A percentile compares a stretch with the other conserved stretches of the same genome.
Evolutionary conservation across 2,888 invertebrate species (phyloP).

Genomic region (Cheilosia pagana): DNA sequence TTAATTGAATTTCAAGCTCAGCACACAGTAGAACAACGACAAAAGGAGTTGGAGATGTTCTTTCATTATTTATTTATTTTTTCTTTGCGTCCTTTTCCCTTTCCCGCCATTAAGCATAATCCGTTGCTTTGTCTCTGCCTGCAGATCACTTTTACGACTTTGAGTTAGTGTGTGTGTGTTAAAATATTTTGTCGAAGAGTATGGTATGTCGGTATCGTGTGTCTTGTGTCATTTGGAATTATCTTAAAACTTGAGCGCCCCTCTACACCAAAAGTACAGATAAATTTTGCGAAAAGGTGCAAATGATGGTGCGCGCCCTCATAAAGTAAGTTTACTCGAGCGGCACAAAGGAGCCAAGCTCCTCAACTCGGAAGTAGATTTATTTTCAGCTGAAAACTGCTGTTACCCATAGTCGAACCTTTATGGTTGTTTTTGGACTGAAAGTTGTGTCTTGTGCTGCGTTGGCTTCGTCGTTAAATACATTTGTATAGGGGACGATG

Average conservation of each 20-base stretch:
- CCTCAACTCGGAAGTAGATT: slow-evolving; percentile 1
- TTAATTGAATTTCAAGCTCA: slow-evolving; percentile 67
- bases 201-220: background rate
- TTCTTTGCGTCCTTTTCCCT: slow-evolving; percentile 14
- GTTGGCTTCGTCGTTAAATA: background rate
- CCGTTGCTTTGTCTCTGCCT: slow-evolving; percentile 39
- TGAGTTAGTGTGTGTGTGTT: slow-evolving; percentile 33
- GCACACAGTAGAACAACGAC: slow-evolving; percentile 9
- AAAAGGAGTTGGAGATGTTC: slow-evolving; percentile 17
- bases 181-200: slow-evolving; percentile 39
- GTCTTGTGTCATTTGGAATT: slow-evolving; percentile 35
- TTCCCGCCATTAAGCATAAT: slow-evolving; percentile 47
- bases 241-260: slow-evolving; percentile 34
- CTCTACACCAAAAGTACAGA: background rate
- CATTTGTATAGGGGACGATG: background rate
- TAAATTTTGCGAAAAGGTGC: slow-evolving; percentile 15
- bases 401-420: background rate
- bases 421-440: background rate
- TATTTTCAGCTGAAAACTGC: background rate
- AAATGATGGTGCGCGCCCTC: background rate
- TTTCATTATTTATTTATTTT: slow-evolving; percentile 52
- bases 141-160: slow-evolving; percentile 58
- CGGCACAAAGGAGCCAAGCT: slow-evolving; percentile 4
- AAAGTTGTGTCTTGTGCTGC: background rate
- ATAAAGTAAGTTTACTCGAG: slow-evolving; percentile 34